Evolutionary conservation across 2,888 invertebrate genomes (phyloP).

Genomic region (Gymnosoma rotundatum): DNA sequence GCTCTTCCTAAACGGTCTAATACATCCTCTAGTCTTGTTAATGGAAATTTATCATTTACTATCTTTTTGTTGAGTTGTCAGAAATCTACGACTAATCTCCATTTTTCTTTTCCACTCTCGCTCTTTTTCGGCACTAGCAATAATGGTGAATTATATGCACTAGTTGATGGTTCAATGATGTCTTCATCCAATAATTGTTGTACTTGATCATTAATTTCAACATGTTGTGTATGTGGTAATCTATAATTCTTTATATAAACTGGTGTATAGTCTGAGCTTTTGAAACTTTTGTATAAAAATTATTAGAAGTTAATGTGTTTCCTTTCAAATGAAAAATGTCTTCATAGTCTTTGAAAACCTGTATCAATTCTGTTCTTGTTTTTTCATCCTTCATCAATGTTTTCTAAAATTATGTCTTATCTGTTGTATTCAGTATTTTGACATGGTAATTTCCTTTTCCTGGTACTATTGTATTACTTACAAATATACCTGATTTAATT

Average conservation of each 20-base stretch:
- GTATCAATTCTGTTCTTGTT: background rate
- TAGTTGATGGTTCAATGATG: background rate
- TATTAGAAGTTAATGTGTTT: slow-evolving; percentile 23
- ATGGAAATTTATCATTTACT: background rate
- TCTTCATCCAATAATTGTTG: slow-evolving; percentile 3
- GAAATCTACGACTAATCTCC: slow-evolving; percentile 22
- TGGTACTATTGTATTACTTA: slow-evolving; percentile 1
- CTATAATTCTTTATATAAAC: no score
- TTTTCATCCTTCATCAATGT: slow-evolving; percentile 2
- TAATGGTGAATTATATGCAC: slow-evolving; percentile 16
- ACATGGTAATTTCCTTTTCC: slow-evolving; percentile 3
- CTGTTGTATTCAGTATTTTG: background rate
- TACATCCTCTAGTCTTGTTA: slow-evolving; percentile 14
- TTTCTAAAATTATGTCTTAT: background rate
- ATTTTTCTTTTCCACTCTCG: slow-evolving; percentile 11
- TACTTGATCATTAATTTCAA: background rate
- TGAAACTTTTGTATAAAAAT: slow-evolving; percentile 20
- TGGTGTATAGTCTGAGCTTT: background rate
- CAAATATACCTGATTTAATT: background rate
- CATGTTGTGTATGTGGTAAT: background rate
- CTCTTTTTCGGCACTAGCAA: slow-evolving; percentile 12
- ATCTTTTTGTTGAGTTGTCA: slow-evolving; percentile 12
- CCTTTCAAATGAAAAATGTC: slow-evolving; percentile 30
- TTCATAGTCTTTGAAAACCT: slow-evolving; percentile 20
- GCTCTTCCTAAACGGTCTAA: slow-evolving; percentile 13